Conservation (phyloP, 2,888 invertebrate genomes). For the Eupithecia subumbrata region DNA sequence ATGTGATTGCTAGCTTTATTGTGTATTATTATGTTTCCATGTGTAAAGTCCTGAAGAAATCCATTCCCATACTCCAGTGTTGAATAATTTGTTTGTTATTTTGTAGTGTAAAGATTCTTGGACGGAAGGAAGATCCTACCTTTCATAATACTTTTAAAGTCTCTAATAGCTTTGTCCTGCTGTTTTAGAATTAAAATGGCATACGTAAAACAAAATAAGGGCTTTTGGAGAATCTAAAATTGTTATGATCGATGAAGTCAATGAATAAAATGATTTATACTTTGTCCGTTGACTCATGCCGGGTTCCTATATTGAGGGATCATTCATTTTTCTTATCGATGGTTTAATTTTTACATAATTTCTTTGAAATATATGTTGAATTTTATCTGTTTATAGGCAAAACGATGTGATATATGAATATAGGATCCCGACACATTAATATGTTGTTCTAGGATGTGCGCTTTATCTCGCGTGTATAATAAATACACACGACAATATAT, state of each 20-base stretch:
- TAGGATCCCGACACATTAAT: neutral
- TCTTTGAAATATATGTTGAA: neutral
- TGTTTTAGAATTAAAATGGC: neutral
- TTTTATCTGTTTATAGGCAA: neutral
- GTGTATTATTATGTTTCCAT: conserved; percentile 28
- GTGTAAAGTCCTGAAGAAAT: conserved; percentile 38
- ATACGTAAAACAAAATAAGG: neutral
- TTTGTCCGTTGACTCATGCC: conserved; percentile 40
- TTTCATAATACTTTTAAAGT: neutral
- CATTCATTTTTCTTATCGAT: neutral
- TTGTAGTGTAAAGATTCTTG: conserved; percentile 59
- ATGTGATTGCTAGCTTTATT: conserved; percentile 23
- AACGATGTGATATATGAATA: neutral
- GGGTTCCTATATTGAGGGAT: neutral
- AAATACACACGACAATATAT: conserved; percentile 62
- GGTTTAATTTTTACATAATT: neutral
- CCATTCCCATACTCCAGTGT: conserved; percentile 64
- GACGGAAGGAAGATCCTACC: conserved; percentile 47
- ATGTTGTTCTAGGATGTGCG: conserved; percentile 6
- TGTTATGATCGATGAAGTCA: conserved; percentile 27
- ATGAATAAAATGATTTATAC: conserved; percentile 31
- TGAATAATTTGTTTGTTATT: conserved; percentile 64
- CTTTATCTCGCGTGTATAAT: conserved; percentile 63
- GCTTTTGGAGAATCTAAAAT: neutral
- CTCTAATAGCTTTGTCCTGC: neutral